Percentiles rank a stretch among this genome's conserved stretches.
Evolutionary conservation across 2,797 vertebrate genomes (phyloP).

Genomic region (Takifugu ocellatus): DNA sequence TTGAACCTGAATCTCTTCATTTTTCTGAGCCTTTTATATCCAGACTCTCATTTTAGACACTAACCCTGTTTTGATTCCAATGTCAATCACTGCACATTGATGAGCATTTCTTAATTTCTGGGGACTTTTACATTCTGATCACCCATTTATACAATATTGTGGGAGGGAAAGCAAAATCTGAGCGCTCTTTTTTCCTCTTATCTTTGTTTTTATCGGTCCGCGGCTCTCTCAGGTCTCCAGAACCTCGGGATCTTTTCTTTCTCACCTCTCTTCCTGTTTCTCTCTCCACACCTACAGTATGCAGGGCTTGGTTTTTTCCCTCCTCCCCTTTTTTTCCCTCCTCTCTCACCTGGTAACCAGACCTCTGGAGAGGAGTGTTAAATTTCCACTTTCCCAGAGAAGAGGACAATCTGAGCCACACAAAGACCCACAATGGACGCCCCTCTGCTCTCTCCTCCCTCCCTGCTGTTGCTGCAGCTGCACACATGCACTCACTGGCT

Average conservation of each 20-base stretch:
- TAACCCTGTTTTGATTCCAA: neutral
- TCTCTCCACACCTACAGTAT: slow-evolving; percentile 59
- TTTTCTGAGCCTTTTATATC: slow-evolving; percentile 1
- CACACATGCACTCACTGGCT: slow-evolving; percentile 31
- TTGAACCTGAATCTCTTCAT: slow-evolving; percentile 3
- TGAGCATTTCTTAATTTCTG: slow-evolving; percentile 18
- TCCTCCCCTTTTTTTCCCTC: slow-evolving; percentile 53
- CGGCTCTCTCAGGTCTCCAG: slow-evolving; percentile 30
- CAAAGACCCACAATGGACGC: slow-evolving; percentile 72
- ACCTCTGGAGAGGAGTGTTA: slow-evolving; percentile 76
- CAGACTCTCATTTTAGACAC: slow-evolving; percentile 3
- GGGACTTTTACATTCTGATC: slow-evolving; percentile 26
- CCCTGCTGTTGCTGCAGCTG: slow-evolving; percentile 47
- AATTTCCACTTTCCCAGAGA: slow-evolving; percentile 82
- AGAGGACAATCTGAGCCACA: slow-evolving; percentile 77
- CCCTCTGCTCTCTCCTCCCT: slow-evolving; percentile 67
- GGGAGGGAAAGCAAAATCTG: slow-evolving; percentile 33
- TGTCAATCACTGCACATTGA: neutral
- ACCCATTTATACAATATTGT: slow-evolving; percentile 14
- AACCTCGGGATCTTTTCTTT: slow-evolving; percentile 35
- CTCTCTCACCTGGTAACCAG: slow-evolving; percentile 77
- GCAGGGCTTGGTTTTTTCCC: slow-evolving; percentile 47
- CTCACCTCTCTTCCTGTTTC: slow-evolving; percentile 25
- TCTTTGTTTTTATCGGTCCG: slow-evolving; percentile 37
- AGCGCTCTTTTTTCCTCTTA: slow-evolving; percentile 36